phyloP scores from a whole-genome alignment of 2,888 invertebrate genomes.

The Erynnis tages region DNA sequence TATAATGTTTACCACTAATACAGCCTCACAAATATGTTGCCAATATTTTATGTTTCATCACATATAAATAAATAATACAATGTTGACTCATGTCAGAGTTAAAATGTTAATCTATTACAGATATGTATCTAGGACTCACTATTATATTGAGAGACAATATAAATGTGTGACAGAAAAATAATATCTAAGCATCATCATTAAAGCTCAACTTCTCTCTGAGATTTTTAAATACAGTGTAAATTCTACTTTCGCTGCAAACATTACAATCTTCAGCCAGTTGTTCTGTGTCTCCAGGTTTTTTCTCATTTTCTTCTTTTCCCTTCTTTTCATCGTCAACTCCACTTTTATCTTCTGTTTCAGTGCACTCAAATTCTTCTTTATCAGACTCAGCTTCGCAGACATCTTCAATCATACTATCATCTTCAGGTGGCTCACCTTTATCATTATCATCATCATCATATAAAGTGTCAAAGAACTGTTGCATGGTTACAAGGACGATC shows the following conservation, averaged over 20 bases:
- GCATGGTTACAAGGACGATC: conserved; percentile 78
- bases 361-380: conserved; percentile 23
- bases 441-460: conserved; percentile 36
- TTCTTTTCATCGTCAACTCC: conserved; percentile 22
- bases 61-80: too few species aligned
- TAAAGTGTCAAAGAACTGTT: conserved; percentile 76
- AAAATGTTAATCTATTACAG: too few species aligned
- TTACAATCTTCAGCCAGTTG: conserved; percentile 44
- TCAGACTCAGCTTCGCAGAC: conserved; percentile 18
- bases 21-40: too few species aligned
- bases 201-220: conserved; percentile 63
- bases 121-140: too few species aligned
- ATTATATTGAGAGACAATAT: too few species aligned
- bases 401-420: conserved; percentile 5
- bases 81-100: too few species aligned
- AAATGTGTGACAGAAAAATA: not conserved
- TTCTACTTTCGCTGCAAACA: conserved; percentile 60
- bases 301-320: conserved; percentile 19
- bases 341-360: conserved; percentile 18
- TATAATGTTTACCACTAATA: too few species aligned
- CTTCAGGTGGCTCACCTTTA: conserved; percentile 4
- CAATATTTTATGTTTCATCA: too few species aligned
- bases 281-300: conserved; percentile 8
- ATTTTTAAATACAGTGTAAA: conserved; percentile 58
- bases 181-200: conserved; percentile 37